Base-by-base conservation (phyloP, 2,797 vertebrate genomes). In the Allobates femoralis region DNA sequence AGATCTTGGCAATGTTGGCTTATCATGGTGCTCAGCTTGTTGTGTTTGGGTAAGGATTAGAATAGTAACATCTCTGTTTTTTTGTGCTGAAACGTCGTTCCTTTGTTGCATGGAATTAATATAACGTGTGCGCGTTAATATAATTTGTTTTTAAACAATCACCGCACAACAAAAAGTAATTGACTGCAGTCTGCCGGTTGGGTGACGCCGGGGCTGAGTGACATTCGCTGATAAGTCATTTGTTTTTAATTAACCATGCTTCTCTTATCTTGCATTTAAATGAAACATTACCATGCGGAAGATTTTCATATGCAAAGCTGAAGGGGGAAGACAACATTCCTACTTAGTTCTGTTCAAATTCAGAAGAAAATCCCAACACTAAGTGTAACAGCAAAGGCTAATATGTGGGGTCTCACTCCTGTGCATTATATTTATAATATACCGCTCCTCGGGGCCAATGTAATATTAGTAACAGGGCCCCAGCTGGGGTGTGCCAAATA, bases 191-290 rank as follows among this genome's bases (percentile, higher is more conserved):
- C 80, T 56, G 50, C 23, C 66, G 7, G 66, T 37, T 55, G 80
- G 80, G 80, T 82, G 80, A 82, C 18, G 51, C 19, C 30, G 64
- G 30, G 66, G 51, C 34, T 41, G 32, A 62, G 81, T 58, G 81
- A 56, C 81, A 56, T 41, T n/a, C 53, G 15, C 81, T 73, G 81
- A 73, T 82, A 82, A 82, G 51, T 73, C 66, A 58, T 56, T 73
- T 82, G 81, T 82, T 82, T 82, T 82, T 73, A 82, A 82, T 82
- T 73, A 82, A 73, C 66, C 67, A 53, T 82, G 81, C 67, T 58
- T 82, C 32, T 46, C 81, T 82, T 82, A 82, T 82, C 81, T 82
- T 56, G 81, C 81, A 82, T 82, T 82, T 82, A 73, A 73, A 82
- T 82, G 66, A 82, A 82, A 28, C 81, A 73, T 82, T 82, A 82